Percentiles rank a stretch among this genome's conserved stretches.
phyloP scores from a whole-genome alignment of 2,797 vertebrate genomes.

The Labroides dimidiatus region DNA sequence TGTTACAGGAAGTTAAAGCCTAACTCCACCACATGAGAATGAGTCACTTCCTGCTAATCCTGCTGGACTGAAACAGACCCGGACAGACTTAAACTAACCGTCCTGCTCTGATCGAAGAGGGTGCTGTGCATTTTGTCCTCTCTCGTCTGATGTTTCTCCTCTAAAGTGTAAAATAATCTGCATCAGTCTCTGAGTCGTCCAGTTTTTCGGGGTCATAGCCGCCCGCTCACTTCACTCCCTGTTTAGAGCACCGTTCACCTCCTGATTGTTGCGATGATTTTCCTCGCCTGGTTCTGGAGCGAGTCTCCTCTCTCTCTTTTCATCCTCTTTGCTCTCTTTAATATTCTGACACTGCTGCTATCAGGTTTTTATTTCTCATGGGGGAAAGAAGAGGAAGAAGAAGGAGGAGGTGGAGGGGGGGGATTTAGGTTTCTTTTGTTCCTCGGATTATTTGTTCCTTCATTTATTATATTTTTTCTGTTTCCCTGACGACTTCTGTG shows the following conservation, averaged over 20 bases:
- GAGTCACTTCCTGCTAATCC: constrained; percentile 34
- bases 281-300: constrained; percentile 47
- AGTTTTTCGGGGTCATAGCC: constrained; percentile 35
- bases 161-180: constrained; percentile 14
- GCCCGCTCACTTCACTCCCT: constrained; percentile 32
- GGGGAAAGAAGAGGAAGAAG: constrained; percentile 6
- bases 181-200: constrained; percentile 12
- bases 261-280: constrained; percentile 49
- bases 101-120: constrained; percentile 41
- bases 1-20: constrained; percentile 36
- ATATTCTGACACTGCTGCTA: constrained; percentile 62
- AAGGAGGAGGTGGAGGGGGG: constrained; percentile 12
- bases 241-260: constrained; percentile 34
- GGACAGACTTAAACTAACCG: constrained; percentile 29
- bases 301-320: constrained; percentile 48
- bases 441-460: constrained; percentile 81
- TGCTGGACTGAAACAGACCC: constrained; percentile 37
- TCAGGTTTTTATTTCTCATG: constrained; percentile 59
- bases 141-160: constrained; percentile 10
- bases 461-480: constrained; percentile 87
- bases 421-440: constrained; percentile 79
- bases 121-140: constrained; percentile 9
- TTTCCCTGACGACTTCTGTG: constrained; percentile 88
- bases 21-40: constrained; percentile 53
- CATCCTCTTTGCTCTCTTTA: constrained; percentile 45